phyloP scores from a whole-genome alignment of 2,888 invertebrate genomes.

The Allacma fusca region DNA sequence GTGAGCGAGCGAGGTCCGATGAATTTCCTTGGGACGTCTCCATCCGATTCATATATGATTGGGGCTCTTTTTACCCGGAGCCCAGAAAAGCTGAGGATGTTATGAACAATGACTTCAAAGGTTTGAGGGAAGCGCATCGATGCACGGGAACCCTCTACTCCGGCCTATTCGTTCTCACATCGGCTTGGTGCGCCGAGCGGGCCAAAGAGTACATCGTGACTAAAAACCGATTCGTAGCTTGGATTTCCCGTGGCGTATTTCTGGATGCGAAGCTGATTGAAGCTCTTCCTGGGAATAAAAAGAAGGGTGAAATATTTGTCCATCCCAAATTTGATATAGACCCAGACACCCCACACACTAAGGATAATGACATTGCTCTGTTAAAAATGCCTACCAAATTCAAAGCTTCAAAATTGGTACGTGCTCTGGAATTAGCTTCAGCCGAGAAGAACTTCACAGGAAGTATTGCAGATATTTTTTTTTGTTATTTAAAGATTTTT shows the following conservation, averaged over 20 bases:
- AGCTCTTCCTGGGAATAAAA: not conserved
- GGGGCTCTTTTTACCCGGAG: slow-evolving; percentile 27
- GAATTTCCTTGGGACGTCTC: slow-evolving; percentile 39
- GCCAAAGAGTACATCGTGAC: slow-evolving; percentile 19
- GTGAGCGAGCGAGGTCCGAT: not conserved
- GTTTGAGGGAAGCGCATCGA: slow-evolving; percentile 29
- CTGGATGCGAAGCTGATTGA: slow-evolving; percentile 31
- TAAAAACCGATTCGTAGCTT: slow-evolving; percentile 29
- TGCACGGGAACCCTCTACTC: slow-evolving; percentile 33
- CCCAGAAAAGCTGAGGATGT: slow-evolving; percentile 17
- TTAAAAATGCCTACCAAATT: slow-evolving; percentile 23
- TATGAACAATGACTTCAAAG: slow-evolving; percentile 21
- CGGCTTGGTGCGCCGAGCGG: slow-evolving; percentile 20
- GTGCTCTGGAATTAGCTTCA: slow-evolving; percentile 16
- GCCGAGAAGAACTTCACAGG: slow-evolving; percentile 20
- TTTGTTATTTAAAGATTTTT: too few species aligned
- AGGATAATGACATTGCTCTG: slow-evolving; percentile 32
- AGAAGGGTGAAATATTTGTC: slow-evolving; percentile 21
- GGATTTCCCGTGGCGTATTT: slow-evolving; percentile 30
- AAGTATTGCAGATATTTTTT: too few species aligned
- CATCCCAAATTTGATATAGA: slow-evolving; percentile 33
- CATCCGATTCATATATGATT: slow-evolving; percentile 38
- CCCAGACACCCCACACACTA: not conserved
- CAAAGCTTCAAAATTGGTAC: not conserved
- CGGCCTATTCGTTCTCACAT: slow-evolving; percentile 11